Evolutionary conservation across 2,113 vertebrate genomes (phyloP), one percentile per base, ranked within the genome.

Genomic region (Syrmaticus mikado): DNA sequence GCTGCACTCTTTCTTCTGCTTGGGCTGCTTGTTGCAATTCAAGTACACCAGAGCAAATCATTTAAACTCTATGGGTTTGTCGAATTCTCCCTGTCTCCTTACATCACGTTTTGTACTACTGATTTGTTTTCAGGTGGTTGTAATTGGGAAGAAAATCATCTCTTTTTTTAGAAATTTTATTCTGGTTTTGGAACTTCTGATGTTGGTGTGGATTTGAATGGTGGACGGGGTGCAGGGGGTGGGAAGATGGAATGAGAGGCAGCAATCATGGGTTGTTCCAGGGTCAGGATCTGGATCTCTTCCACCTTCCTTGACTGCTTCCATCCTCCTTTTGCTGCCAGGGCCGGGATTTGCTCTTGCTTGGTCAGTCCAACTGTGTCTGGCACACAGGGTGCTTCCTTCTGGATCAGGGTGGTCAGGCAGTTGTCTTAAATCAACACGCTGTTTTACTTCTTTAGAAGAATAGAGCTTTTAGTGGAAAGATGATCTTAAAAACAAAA

Each of bases 1-100:
- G 85, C 85, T 94, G 82, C 87, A 55, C 71, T 89, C 68, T 34
- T 73, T 92, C 60, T 87, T 57, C 78, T 92, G 45, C 75, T 72
- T 48, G 66, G 52, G 64, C 82, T 92, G 90, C 38, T 55, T 65
- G 77, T 85, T 87, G 78, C 45, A 95, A 80, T 67, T 55, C 21
- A 13, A 81, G 40, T 2, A 2, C 34, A 48, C 43, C 75, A 48
- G 62, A 66, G 24, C 30, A 87, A 89, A 85, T 85, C 27, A 52
- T 85, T 75, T 43, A 67, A 74, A 45, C 57, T 22, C 17, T 12
- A 13, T 32, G 45, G 73, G 10, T 90, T 28, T 91, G 46, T 43
- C 85, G 79, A 24, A 20, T 73, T 57, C 4, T 74, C 46, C 53
- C 38, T 14, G 13, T 80, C 32, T 25, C n/a, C 36, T 83, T 48